Percentiles rank a stretch among this genome's conserved stretches.
phyloP scores from a whole-genome alignment of 2,888 invertebrate species.

The Lampropteryx suffumata region DNA sequence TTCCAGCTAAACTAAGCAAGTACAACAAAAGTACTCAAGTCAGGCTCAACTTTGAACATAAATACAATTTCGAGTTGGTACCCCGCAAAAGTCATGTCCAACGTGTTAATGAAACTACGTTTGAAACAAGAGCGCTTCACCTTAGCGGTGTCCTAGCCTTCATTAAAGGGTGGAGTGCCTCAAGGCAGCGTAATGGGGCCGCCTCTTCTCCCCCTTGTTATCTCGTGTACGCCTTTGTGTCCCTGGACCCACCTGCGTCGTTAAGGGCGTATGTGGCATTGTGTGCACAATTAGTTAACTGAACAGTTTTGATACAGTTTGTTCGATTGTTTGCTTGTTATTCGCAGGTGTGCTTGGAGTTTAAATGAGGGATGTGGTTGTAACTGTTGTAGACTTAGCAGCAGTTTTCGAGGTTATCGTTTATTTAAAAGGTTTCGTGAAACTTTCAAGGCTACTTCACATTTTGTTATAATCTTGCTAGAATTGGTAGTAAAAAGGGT shows the following conservation, averaged over 20 bases:
- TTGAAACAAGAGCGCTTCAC: constrained; percentile 52
- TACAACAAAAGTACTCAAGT: constrained; percentile 16
- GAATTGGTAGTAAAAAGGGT: no score
- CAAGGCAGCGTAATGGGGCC: constrained; percentile 71
- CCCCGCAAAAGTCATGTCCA: constrained; percentile 40
- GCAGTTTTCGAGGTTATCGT: neutral
- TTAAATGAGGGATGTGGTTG: constrained; percentile 42
- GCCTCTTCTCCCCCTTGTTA: constrained; percentile 67
- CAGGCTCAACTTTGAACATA: constrained; percentile 19
- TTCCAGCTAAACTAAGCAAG: constrained; percentile 3
- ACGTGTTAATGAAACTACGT: constrained; percentile 48
- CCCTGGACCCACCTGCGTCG: constrained; percentile 29
- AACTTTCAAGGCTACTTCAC: no score
- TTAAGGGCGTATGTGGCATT: constrained; percentile 51
- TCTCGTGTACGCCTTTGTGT: constrained; percentile 65
- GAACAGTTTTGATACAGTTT: constrained; percentile 63
- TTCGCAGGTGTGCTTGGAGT: constrained; percentile 34
- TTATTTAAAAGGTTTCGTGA: no score
- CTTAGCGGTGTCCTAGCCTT: constrained; percentile 55
- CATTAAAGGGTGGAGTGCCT: constrained; percentile 55
- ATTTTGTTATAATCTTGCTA: no score
- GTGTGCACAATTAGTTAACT: constrained; percentile 70
- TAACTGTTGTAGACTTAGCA: constrained; percentile 8
- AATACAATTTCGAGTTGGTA: constrained; percentile 17
- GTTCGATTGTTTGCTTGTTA: constrained; percentile 36